Conservation (phyloP, 2,888 invertebrate genomes). For the Neuroscelio doddi region DNA sequence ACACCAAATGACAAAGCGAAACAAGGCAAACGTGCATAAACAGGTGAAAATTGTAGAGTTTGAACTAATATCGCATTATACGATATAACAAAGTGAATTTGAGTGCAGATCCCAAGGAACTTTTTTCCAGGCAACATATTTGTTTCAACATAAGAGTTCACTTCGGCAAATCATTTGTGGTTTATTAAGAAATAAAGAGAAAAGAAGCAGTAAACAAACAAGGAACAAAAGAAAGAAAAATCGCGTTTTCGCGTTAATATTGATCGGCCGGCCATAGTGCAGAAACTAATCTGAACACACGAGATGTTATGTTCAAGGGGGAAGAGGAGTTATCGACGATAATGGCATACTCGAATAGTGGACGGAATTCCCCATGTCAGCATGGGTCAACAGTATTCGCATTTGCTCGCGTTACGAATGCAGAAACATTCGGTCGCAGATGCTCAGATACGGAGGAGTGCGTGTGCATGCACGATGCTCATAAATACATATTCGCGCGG, state of each 20-base stretch:
- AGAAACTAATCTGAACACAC: constrained; percentile 3
- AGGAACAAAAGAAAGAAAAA: not conserved
- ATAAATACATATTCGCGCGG: constrained; percentile 5
- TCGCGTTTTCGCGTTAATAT: constrained; percentile 1
- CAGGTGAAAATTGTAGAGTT: no score
- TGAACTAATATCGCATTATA: no score
- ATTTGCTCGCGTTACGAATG: constrained; percentile 5
- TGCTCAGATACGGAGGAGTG: constrained; percentile 12
- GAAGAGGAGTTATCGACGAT: constrained; percentile 4
- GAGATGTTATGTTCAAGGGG: constrained; percentile 6
- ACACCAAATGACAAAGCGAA: no score
- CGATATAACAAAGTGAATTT: no score
- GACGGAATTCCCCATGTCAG: not conserved
- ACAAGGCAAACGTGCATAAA: no score
- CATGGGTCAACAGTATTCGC: constrained; percentile 9
- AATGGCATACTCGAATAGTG: constrained; percentile 8
- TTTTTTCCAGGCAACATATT: no score
- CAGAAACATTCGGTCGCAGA: constrained; percentile 11
- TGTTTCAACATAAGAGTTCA: no score
- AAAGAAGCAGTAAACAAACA: no score
- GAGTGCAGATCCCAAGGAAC: no score
- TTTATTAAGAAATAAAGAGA: no score
- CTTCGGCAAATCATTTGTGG: no score
- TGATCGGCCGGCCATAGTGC: constrained; percentile 8
- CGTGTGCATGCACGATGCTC: constrained; percentile 5